A percentile compares a stretch with the other conserved stretches of the same genome.
Evolutionary conservation across 2,888 invertebrate genomes (phyloP).

Genomic region (Eristalis intricaria): DNA sequence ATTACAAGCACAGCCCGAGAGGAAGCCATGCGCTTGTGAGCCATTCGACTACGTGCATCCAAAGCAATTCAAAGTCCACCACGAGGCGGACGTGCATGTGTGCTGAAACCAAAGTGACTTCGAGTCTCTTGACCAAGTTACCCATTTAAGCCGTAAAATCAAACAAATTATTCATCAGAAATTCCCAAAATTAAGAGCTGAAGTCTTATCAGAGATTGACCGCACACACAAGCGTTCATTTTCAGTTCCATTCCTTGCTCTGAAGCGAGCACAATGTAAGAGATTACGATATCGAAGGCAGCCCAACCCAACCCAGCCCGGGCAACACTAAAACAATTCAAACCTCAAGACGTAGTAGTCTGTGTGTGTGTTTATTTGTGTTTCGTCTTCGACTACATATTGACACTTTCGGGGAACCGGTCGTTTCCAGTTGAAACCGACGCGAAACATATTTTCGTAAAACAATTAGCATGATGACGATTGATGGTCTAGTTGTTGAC

Average conservation of each 20-base stretch:
- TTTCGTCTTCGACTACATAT: constrained; percentile 5
- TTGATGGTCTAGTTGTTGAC: neutral
- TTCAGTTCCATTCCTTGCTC: neutral
- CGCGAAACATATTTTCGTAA: neutral
- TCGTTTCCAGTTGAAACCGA: constrained; percentile 25
- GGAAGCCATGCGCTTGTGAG: neutral
- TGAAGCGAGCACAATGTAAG: neutral
- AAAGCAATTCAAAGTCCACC: neutral
- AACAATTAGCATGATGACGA: constrained; percentile 3
- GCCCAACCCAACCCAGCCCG: neutral
- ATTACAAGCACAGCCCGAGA: neutral
- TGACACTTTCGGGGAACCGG: constrained; percentile 27
- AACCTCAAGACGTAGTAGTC: constrained; percentile 24
- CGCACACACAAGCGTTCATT: neutral
- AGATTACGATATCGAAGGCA: neutral
- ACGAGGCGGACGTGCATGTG: too few relatives aligned
- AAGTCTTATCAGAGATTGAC: neutral
- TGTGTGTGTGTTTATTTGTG: constrained; percentile 1
- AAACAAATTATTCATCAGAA: neutral
- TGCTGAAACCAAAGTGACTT: too few relatives aligned
- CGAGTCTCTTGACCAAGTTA: neutral
- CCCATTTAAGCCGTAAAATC: neutral
- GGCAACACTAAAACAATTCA: constrained; percentile 16
- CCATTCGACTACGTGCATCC: neutral
- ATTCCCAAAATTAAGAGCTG: neutral